phyloP scores from a whole-genome alignment of 2,888 invertebrate species.

The Tinea semifulvella region DNA sequence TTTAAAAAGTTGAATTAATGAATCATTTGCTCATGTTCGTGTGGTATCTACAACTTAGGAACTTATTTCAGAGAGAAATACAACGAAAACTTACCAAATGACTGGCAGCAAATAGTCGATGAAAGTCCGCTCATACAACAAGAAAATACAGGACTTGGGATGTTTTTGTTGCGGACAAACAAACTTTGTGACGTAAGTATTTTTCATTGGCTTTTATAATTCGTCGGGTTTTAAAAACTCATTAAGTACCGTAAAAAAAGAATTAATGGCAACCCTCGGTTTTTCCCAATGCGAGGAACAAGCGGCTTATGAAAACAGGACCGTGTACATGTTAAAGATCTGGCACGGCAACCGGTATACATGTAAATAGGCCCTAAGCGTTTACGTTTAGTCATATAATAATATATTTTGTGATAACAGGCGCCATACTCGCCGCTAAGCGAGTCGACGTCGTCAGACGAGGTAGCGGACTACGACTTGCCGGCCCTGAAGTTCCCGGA shows the following conservation, averaged over 20 bases:
- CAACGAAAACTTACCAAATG: conserved; percentile 71
- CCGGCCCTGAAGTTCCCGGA: conserved; percentile 54
- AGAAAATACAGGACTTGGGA: conserved; percentile 45
- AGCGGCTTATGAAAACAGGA: too few species aligned
- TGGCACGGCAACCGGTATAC: too few species aligned
- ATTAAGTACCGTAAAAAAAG: too few species aligned
- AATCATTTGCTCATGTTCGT: too few species aligned
- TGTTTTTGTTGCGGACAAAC: not conserved
- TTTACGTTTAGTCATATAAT: not conserved
- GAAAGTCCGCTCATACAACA: conserved; percentile 62
- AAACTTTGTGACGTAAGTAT: conserved; percentile 1
- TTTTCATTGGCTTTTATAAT: too few species aligned
- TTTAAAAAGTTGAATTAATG: too few species aligned
- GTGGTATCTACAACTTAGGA: too few species aligned
- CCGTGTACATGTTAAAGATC: too few species aligned
- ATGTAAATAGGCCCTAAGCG: too few species aligned
- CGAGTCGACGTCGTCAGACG: conserved; percentile 2
- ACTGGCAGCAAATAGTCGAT: conserved; percentile 73
- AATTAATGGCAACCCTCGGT: too few species aligned
- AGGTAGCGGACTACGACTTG: conserved; percentile 39
- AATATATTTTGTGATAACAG: not conserved
- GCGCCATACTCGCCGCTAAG: conserved; percentile 1
- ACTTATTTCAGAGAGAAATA: conserved; percentile 66
- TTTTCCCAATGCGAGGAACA: too few species aligned
- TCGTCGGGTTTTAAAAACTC: too few species aligned